A percentile compares a stretch with the other conserved stretches of the same genome.
These are phyloP conservation scores for Monopterus albus DNA, from an alignment of 2,113 vertebrate species.

Conservation along the genomic window DNA sequence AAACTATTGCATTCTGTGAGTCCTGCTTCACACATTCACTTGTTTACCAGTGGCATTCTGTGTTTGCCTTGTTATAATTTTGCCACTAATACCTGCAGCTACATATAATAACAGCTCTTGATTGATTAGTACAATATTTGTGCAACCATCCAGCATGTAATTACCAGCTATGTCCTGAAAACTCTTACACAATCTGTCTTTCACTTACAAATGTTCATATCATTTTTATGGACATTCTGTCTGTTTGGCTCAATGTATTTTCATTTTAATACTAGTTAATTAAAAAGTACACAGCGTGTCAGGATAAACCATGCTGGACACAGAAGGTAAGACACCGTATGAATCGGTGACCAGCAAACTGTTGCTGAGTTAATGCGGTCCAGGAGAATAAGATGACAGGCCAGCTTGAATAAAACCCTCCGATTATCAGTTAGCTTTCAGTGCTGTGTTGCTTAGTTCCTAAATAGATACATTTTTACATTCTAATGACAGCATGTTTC, in stretches of 20 bases:
- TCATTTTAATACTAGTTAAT: background rate
- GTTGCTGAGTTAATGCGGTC: constrained; percentile 11
- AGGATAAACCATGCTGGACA: background rate
- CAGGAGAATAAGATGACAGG: constrained; percentile 24
- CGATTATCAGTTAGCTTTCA: constrained; percentile 51
- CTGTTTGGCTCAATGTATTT: background rate
- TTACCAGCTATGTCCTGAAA: background rate
- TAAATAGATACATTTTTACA: constrained; percentile 48
- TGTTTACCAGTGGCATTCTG: constrained; percentile 6
- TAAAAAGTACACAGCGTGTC: constrained; percentile 6
- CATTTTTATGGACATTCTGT: background rate
- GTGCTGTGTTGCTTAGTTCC: constrained; percentile 32
- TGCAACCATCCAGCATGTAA: background rate
- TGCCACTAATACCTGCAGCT: background rate
- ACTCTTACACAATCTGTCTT: constrained; percentile 2
- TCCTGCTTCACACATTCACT: constrained; percentile 2
- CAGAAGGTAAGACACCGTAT: background rate
- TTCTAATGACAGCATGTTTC: constrained; percentile 58
- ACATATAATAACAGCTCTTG: constrained; percentile 9
- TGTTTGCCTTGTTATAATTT: constrained; percentile 7
- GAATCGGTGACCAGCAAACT: background rate
- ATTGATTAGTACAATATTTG: constrained; percentile 12
- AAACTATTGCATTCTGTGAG: constrained; percentile 16
- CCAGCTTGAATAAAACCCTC: constrained; percentile 42
- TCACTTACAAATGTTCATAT: background rate